Conservation (phyloP, 30 jellyfish, hydroid and myxozoan species). For the Aurelia aurita region DNA sequence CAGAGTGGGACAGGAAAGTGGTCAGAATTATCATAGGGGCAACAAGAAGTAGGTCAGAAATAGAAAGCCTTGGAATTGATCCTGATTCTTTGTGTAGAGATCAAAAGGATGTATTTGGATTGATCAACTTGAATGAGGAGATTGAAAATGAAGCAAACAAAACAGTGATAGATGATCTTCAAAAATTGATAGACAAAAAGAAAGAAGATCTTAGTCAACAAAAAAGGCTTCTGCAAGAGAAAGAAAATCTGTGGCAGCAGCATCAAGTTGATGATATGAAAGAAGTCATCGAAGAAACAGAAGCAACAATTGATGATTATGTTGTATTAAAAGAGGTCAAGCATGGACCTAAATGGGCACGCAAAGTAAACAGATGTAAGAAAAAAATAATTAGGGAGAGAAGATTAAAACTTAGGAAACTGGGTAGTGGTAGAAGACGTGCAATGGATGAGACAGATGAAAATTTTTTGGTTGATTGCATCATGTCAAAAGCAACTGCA, state of each 20-base stretch:
- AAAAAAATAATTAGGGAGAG: slow-evolving; percentile 15
- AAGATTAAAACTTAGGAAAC: slow-evolving; percentile 39
- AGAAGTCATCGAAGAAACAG: background rate
- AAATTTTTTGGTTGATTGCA: slow-evolving; percentile 30
- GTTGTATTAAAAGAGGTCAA: background rate
- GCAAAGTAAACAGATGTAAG: slow-evolving; percentile 9
- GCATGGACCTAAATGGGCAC: background rate
- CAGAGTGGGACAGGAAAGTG: slow-evolving; percentile 32
- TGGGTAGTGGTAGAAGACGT: slow-evolving; percentile 48
- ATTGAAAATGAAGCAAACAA: background rate
- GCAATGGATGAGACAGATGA: slow-evolving; percentile 53
- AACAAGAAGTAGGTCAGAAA: background rate
- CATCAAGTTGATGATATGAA: background rate
- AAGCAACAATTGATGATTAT: background rate
- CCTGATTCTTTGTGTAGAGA: background rate
- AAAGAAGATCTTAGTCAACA: background rate
- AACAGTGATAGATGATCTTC: no score
- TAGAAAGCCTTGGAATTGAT: background rate
- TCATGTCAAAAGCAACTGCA: slow-evolving; percentile 48
- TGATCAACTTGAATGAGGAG: background rate
- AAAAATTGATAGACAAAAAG: background rate
- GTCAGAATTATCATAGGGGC: background rate
- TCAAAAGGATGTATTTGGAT: background rate
- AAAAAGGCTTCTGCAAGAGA: background rate
- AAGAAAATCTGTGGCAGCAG: background rate